A percentile compares a stretch with the other conserved stretches of the same genome.
These are phyloP conservation scores for Pangasianodon gigas DNA, from an alignment of 2,113 vertebrate genomes.

Conservation along the genomic window DNA sequence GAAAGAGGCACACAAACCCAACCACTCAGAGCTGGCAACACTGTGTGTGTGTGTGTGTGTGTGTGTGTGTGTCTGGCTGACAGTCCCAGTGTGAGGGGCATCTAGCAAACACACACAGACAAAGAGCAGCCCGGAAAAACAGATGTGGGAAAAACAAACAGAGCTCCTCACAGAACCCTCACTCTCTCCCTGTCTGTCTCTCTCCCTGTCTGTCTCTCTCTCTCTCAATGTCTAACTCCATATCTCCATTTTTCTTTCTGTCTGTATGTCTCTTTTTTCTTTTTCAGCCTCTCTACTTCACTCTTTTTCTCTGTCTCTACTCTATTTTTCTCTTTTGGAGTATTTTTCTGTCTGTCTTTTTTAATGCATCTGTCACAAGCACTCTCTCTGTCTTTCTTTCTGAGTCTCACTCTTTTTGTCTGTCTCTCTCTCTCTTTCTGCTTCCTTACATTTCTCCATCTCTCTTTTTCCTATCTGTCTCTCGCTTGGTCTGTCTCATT, in stretches of 20 bases:
- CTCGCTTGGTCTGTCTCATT: background rate
- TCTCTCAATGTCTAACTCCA: background rate
- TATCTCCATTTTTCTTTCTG: background rate
- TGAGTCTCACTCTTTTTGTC: background rate
- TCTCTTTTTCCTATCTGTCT: background rate
- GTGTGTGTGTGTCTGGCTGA: slow-evolving; percentile 48
- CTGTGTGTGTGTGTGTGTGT: slow-evolving; percentile 49
- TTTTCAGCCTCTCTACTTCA: background rate
- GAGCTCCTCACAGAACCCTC: slow-evolving; percentile 67
- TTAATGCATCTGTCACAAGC: background rate
- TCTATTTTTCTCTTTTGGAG: background rate
- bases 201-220: background rate
- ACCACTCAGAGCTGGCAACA: slow-evolving; percentile 24
- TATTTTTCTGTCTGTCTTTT: background rate
- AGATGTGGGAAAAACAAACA: slow-evolving; percentile 99
- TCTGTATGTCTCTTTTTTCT: background rate
- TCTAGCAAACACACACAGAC: slow-evolving; percentile 81
- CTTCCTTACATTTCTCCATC: background rate
- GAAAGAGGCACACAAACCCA: slow-evolving; percentile 32
- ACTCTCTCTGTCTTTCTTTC: background rate
- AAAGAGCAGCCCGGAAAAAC: slow-evolving; percentile 81
- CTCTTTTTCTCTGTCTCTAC: background rate
- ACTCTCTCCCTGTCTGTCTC: slow-evolving; percentile 28
- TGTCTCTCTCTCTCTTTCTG: background rate
- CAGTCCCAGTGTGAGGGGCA: slow-evolving; percentile 62